A percentile compares a stretch with the other conserved stretches of the same genome.
Evolutionary conservation across 2,113 vertebrate species (phyloP).

Genomic region (Malurus alboscapulatus): DNA sequence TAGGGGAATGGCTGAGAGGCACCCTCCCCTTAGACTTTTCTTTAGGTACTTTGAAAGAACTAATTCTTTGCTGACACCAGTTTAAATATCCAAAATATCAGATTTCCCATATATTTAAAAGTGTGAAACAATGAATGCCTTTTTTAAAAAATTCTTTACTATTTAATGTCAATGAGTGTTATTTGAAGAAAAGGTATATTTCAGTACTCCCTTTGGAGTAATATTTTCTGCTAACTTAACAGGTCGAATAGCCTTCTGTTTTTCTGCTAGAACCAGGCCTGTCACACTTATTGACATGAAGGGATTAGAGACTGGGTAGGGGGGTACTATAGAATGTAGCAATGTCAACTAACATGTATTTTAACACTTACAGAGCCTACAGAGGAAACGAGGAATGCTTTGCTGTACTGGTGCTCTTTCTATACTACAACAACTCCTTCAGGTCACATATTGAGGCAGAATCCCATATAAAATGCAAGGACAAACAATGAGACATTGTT

Average conservation of each 20-base stretch:
- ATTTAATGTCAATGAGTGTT: not conserved
- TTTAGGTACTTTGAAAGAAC: not conserved
- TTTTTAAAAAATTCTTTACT: not conserved
- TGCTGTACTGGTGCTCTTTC: not conserved
- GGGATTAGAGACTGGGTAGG: not conserved
- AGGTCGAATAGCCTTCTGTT: not conserved
- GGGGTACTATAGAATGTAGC: not conserved
- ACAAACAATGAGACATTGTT: not conserved
- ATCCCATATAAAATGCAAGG: not conserved
- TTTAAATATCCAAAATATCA: not conserved
- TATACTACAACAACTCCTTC: not conserved
- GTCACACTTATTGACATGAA: not conserved
- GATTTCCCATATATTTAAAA: not conserved
- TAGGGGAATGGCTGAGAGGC: not conserved
- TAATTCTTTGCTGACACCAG: not conserved
- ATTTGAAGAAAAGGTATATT: not conserved
- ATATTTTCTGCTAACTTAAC: not conserved
- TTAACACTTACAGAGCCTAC: not conserved
- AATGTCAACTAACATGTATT: not conserved
- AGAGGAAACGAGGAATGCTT: not conserved
- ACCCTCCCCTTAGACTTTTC: not conserved
- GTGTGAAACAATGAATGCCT: not conserved
- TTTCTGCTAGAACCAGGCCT: not conserved
- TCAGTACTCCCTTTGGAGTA: not conserved
- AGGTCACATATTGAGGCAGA: not conserved